phyloP scores from a whole-genome alignment of 1,140 invertebrate species.

The Drosophila oshimai region DNA sequence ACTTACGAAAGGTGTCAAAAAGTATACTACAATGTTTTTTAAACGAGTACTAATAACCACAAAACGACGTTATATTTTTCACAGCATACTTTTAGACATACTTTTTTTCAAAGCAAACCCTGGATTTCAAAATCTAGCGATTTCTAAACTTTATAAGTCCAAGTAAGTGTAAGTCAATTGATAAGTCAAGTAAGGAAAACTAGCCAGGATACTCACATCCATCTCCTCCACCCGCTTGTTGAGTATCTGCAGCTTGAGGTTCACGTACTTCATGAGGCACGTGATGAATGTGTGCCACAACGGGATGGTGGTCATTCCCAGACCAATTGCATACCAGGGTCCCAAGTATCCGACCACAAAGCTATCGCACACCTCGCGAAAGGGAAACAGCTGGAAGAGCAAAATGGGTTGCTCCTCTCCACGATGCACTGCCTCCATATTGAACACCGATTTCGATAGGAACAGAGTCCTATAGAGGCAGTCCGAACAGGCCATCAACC shows the following conservation, averaged over 20 bases:
- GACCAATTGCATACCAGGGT: conserved; percentile 49
- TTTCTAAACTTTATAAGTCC: no score
- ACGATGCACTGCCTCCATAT: conserved; percentile 31
- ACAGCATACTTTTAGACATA: no score
- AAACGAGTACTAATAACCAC: no score
- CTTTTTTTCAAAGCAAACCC: no score
- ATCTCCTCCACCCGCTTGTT: conserved; percentile 47
- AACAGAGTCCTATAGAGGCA: conserved; percentile 67
- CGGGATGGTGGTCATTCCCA: conserved; percentile 69
- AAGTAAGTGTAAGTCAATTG: no score
- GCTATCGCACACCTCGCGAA: conserved; percentile 59
- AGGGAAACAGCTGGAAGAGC: conserved; percentile 64
- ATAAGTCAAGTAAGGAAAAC: no score
- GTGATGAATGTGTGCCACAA: conserved; percentile 77
- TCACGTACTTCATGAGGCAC: conserved; percentile 67
- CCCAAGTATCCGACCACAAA: conserved; percentile 65
- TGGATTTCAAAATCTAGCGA: no score
- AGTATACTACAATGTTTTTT: no score
- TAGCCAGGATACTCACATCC: conserved; percentile 52
- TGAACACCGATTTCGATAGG: conserved; percentile 59
- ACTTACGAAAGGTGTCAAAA: no score
- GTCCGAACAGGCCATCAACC: conserved; percentile 57
- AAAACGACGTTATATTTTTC: no score
- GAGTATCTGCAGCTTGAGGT: conserved; percentile 55
- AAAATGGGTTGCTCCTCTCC: conserved; percentile 62